Conservation (phyloP, 2,888 invertebrate genomes). For the Pristionchus arcanus region DNA sequence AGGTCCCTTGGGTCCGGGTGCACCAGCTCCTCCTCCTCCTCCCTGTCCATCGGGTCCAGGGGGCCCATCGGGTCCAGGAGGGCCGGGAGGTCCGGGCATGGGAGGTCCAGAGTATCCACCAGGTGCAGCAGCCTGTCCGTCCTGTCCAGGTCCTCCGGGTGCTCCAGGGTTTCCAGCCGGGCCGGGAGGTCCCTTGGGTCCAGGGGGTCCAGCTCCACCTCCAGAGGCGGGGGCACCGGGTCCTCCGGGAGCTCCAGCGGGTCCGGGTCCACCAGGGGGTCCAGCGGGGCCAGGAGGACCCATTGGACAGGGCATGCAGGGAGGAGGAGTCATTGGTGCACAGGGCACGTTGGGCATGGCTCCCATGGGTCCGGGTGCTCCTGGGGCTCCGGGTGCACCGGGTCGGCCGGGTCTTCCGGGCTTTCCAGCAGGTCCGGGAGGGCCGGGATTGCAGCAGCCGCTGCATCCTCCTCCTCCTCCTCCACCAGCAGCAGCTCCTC, state of each 20-base stretch:
- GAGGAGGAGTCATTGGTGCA: constrained; percentile 44
- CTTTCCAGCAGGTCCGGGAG: constrained; percentile 52
- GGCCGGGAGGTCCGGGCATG: constrained; percentile 49
- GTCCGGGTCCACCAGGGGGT: constrained; percentile 50
- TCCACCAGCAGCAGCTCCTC: constrained; percentile 23
- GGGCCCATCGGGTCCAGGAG: constrained; percentile 50
- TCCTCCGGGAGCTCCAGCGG: constrained; percentile 42
- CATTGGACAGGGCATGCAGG: constrained; percentile 42
- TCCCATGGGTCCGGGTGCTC: constrained; percentile 44
- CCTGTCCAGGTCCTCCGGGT: constrained; percentile 48
- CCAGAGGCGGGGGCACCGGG: constrained; percentile 49
- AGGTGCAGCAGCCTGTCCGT: constrained; percentile 12
- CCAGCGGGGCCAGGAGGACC: constrained; percentile 55
- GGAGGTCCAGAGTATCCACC: constrained; percentile 49
- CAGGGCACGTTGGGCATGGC: constrained; percentile 42
- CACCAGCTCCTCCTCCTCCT: constrained; percentile 30
- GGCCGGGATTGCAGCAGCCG: constrained; percentile 55
- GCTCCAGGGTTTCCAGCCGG: constrained; percentile 49
- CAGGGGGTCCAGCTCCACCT: constrained; percentile 52
- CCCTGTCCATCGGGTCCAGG: constrained; percentile 38
- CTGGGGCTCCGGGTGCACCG: constrained; percentile 48
- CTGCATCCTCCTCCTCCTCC: constrained; percentile 54
- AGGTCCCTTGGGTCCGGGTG: constrained; percentile 52
- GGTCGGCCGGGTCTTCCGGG: constrained; percentile 53
- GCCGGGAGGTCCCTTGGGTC: constrained; percentile 54